These are phyloP conservation scores for Drosophila tropicalis DNA, from an alignment of 1,140 invertebrate species.

Conservation along the genomic window DNA sequence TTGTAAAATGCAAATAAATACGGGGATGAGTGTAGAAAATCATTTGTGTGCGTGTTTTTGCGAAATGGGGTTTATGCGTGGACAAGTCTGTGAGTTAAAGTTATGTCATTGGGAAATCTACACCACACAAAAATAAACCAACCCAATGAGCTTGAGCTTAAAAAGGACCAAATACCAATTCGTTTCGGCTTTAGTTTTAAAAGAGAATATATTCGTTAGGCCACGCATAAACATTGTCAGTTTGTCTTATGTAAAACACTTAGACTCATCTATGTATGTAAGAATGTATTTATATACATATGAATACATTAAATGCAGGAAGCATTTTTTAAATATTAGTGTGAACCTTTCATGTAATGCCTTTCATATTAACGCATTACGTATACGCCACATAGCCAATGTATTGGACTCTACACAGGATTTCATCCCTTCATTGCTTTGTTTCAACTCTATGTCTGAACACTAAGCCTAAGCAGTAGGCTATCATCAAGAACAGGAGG, in stretches of 20 bases:
- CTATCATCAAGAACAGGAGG: slow-evolving; percentile 46
- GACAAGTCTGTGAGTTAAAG: background rate
- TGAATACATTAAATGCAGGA: background rate
- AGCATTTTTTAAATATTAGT: no score
- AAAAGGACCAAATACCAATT: no score
- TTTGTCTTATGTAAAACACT: background rate
- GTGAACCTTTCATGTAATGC: no score
- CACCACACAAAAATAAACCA: no score
- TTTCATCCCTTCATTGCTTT: no score
- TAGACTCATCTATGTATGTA: background rate
- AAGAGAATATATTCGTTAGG: no score
- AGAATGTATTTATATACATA: background rate
- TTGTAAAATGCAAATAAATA: slow-evolving; percentile 81
- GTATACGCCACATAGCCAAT: no score
- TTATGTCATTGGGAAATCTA: background rate
- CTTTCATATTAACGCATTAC: background rate
- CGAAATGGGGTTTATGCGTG: slow-evolving; percentile 54
- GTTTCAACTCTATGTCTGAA: slow-evolving; percentile 23
- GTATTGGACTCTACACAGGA: background rate
- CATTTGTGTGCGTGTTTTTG: slow-evolving; percentile 52
- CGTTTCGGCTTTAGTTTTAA: no score
- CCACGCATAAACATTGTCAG: slow-evolving; percentile 1
- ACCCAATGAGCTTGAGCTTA: no score
- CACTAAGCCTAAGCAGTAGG: slow-evolving; percentile 42
- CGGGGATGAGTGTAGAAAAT: slow-evolving; percentile 48